Evolutionary conservation across 2,113 vertebrate species (phyloP).

Genomic region (Octodon degus): DNA sequence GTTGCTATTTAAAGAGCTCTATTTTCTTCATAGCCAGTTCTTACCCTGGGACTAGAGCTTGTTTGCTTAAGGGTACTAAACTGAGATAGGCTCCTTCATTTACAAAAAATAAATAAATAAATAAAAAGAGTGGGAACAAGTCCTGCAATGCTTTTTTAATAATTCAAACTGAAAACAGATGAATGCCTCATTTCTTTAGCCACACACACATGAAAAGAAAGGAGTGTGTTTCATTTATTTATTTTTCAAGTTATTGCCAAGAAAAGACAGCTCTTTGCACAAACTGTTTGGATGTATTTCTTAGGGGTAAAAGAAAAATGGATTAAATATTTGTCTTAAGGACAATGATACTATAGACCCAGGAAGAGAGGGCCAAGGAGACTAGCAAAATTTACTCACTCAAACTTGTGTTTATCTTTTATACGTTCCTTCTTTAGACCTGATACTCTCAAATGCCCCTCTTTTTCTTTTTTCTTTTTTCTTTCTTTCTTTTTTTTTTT

Average conservation of each 20-base stretch:
- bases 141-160: slow-evolving; percentile 68
- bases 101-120: neutral
- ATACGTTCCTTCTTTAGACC: neutral
- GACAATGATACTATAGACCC: neutral
- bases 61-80: slow-evolving; percentile 76
- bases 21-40: slow-evolving; percentile 64
- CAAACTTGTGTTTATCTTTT: neutral
- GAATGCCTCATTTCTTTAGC: slow-evolving; percentile 48
- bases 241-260: slow-evolving; percentile 60
- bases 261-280: slow-evolving; percentile 27
- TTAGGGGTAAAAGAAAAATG: slow-evolving; percentile 13
- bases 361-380: neutral
- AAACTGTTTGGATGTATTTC: slow-evolving; percentile 36
- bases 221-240: slow-evolving; percentile 27
- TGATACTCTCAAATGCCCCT: neutral
- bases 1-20: slow-evolving; percentile 48
- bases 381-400: neutral
- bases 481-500: no score
- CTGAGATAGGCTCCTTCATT: slow-evolving; percentile 53
- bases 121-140: slow-evolving; percentile 39
- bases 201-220: slow-evolving; percentile 33
- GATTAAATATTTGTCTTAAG: slow-evolving; percentile 20
- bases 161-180: slow-evolving; percentile 68
- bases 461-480: no score
- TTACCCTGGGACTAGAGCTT: slow-evolving; percentile 58